Conservation (phyloP, 2,888 invertebrate genomes). For the Eubasilissa splendida region DNA sequence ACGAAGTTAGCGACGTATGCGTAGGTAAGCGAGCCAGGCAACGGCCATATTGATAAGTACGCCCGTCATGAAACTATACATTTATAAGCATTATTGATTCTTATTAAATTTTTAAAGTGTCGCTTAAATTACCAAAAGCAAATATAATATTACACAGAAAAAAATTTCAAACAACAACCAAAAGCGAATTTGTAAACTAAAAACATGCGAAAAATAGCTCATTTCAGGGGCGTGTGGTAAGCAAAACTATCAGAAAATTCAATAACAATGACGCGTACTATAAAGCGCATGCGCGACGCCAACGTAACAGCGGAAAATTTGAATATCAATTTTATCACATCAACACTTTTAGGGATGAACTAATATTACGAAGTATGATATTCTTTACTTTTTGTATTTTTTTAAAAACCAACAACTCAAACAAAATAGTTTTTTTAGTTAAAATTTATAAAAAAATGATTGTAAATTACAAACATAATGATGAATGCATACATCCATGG, state of each 20-base stretch:
- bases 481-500: no score
- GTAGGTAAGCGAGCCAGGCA: constrained; percentile 49
- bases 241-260: constrained; percentile 43
- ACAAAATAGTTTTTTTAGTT: no score
- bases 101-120: neutral
- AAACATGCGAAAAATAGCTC: constrained; percentile 11
- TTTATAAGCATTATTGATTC: neutral
- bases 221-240: constrained; percentile 34
- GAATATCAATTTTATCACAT: neutral
- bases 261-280: constrained; percentile 39
- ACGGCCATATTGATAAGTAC: constrained; percentile 36
- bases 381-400: no score
- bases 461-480: no score
- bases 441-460: no score
- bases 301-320: constrained; percentile 18
- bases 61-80: constrained; percentile 10
- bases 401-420: no score
- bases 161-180: neutral
- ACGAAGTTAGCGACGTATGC: constrained; percentile 44
- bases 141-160: no score
- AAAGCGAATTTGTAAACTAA: neutral
- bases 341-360: neutral
- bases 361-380: neutral
- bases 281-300: constrained; percentile 35
- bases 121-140: neutral